Conservation (phyloP, 2,888 invertebrate species). For the Neocrepidodera transversa region DNA sequence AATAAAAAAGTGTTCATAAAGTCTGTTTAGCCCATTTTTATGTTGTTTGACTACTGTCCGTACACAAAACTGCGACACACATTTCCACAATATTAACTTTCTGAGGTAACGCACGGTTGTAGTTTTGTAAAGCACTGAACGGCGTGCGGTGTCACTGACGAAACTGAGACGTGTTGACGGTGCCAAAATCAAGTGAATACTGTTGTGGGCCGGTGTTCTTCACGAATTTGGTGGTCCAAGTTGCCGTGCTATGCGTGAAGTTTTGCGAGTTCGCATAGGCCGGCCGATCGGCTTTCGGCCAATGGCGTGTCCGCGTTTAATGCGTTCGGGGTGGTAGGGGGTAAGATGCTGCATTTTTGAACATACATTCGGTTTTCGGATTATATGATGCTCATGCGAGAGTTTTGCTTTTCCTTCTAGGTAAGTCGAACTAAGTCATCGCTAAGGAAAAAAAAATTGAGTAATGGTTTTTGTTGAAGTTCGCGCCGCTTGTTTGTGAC, state of each 20-base stretch:
- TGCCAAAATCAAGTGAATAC: conserved; percentile 36
- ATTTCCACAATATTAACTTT: conserved; percentile 28
- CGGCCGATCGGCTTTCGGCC: conserved; percentile 55
- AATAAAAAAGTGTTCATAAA: conserved; percentile 46
- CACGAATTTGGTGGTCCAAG: conserved; percentile 55
- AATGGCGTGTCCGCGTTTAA: conserved; percentile 57
- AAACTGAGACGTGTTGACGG: conserved; percentile 29
- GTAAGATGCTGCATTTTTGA: conserved; percentile 61
- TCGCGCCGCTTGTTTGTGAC: background rate
- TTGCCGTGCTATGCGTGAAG: conserved; percentile 50
- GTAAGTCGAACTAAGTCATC: conserved; percentile 9
- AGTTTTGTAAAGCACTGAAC: conserved; percentile 29
- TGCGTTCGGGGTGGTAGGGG: conserved; percentile 57
- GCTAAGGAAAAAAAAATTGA: conserved; percentile 1
- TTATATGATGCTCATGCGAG: conserved; percentile 47
- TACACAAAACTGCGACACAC: conserved; percentile 32
- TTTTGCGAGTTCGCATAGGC: conserved; percentile 59
- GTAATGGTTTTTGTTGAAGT: conserved; percentile 1
- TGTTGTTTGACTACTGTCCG: conserved; percentile 32
- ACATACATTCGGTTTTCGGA: conserved; percentile 50
- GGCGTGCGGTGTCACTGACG: conserved; percentile 46
- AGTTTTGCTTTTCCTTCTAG: conserved; percentile 10
- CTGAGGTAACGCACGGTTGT: conserved; percentile 28
- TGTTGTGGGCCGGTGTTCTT: conserved; percentile 44
- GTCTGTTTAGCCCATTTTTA: conserved; percentile 55